phyloP scores from a whole-genome alignment of 2,113 vertebrate species.

The Arothron firmamentum region DNA sequence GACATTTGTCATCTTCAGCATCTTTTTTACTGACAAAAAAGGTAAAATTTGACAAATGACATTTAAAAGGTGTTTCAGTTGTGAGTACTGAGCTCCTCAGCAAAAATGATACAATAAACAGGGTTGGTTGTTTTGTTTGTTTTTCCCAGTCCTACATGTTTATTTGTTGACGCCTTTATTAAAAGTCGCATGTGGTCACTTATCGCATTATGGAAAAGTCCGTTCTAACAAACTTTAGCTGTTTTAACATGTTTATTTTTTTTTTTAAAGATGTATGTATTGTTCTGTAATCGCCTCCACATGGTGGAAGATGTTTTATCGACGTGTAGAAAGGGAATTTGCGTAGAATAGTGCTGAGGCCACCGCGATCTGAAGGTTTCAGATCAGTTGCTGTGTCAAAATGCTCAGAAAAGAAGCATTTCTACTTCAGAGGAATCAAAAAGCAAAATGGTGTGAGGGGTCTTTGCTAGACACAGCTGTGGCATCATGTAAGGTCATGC shows the following conservation, averaged over 20 bases:
- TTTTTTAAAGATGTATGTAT: neutral
- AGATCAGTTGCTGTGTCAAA: neutral
- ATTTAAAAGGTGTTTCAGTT: no score
- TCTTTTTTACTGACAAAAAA: no score
- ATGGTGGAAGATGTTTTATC: neutral
- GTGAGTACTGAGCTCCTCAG: no score
- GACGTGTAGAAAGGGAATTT: neutral
- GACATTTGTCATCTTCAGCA: no score
- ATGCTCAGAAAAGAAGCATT: neutral
- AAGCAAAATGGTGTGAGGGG: neutral
- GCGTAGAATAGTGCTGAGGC: no score
- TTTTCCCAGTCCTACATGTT: neutral
- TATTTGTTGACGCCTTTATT: slow-evolving; percentile 19
- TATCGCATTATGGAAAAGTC: no score
- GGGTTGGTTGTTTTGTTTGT: neutral
- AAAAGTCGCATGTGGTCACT: no score
- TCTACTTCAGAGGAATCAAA: slow-evolving; percentile 10
- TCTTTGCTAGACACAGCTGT: neutral
- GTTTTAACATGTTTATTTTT: neutral
- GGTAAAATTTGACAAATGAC: no score
- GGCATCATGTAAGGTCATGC: slow-evolving; percentile 31
- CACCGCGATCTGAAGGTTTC: neutral
- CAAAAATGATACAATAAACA: neutral
- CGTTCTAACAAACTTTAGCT: no score
- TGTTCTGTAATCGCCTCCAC: no score